Base-by-base conservation (phyloP, 2,113 vertebrate genomes). In the Anolis carolinensis region DNA sequence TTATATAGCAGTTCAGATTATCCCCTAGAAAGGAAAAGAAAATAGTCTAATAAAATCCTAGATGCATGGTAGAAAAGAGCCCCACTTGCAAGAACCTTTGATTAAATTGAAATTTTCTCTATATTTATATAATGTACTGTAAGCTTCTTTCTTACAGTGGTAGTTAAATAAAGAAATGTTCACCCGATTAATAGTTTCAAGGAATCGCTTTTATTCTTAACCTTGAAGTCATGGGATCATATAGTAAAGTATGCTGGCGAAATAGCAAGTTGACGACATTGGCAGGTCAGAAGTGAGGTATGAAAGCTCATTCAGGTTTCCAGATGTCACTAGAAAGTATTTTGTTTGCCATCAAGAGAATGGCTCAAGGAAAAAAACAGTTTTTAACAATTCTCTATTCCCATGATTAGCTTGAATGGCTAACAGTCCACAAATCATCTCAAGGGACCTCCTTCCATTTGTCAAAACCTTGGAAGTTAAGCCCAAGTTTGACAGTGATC, bases 1-100 rank as follows among this genome's bases (percentile, higher is more conserved):
- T 86, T 86, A 74, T 74, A 20, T 73, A 30, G 85, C 39, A 81
- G 27, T 80, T 81, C 30, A 86, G 55, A 86, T 81, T 86, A 86
- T 81, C 72, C 82, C 36, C 55, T 65, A 48, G 72, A 67, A 76
- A 32, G 30, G 50, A 75, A 63, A 32, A 84, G 55, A 48, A 72
- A 76, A 76, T 84, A 76, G 75, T 55, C 63, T 82, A 79, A 86
- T 87, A 87, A 83, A 87, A 79, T 48, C 36, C 7, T 2, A 34
- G 81, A 65, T 9, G 0, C 0, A 30, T 70, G 23, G 36, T 36
- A 13, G 52, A 85, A 85, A 83, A 81, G 7, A 78, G 16, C 72
- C 7, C 21, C 63, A 25, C 27, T 63, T 78, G 70, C 14, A 63
- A 78, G 18, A 71, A 85, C 13, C 39, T 85, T 88, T 89, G 77